Evolutionary conservation across 2,113 vertebrate genomes (phyloP).

Genomic region (Thamnophis sirtalis): DNA sequence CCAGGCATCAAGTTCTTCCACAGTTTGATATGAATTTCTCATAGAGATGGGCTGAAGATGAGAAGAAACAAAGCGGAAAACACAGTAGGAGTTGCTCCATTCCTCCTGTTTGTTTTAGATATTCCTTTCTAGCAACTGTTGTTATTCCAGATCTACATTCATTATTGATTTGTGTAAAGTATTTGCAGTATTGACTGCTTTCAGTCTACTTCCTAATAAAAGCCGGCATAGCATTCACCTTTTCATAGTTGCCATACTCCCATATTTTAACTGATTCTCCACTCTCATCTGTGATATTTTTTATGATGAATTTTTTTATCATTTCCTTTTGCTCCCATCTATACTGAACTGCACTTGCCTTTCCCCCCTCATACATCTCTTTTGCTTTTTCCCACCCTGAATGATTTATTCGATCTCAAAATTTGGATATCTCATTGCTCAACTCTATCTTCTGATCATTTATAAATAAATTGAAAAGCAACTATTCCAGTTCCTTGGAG

Average conservation of each 20-base stretch:
- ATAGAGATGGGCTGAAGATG: neutral
- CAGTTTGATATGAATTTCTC: neutral
- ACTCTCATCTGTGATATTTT: neutral
- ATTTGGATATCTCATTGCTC: neutral
- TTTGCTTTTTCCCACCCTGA: neutral
- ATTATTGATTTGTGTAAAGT: neutral
- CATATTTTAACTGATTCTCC: neutral
- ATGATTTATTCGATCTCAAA: neutral
- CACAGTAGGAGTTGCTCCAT: neutral
- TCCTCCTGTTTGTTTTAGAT: neutral
- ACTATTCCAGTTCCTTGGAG: neutral
- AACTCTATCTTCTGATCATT: neutral
- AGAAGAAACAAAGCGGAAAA: neutral
- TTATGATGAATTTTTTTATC: neutral
- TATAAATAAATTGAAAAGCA: neutral
- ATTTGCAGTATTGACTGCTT: neutral
- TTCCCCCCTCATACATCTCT: neutral
- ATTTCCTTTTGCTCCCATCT: neutral
- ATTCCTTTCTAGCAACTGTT: neutral
- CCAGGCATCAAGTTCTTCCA: neutral
- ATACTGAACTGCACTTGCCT: neutral
- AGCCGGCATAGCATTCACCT: neutral
- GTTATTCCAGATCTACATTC: neutral
- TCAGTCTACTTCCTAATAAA: neutral
- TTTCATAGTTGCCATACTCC: neutral